Base-by-base conservation (phyloP, 2,888 invertebrate species). In the Phortica okadai region DNA sequence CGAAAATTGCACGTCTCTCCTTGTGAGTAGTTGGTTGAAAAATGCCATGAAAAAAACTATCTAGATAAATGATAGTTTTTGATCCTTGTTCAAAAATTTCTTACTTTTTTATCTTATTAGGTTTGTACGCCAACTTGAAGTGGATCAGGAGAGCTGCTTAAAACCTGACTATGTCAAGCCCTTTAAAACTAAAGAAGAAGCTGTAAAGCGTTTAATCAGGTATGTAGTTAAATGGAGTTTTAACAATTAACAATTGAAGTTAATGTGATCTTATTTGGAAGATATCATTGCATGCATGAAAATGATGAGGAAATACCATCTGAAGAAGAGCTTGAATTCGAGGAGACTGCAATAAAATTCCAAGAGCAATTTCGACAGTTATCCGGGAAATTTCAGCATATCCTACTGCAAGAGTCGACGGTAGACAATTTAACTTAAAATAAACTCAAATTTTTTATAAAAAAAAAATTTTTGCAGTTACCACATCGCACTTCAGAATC, bases 341-440 rank as follows among this genome's bases (percentile, higher is more conserved):
- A 95, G 84, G 92, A 94, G 79, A 94, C 94, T 1, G 94, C 95
- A 1, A 91, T 94, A 83, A 94, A 94, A 86, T 93, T 96, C 82
- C 92, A 95, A 58, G 94, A 94, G 80, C 95, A 95, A 91, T 95
- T 95, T 87, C 93, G 93, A 45, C 92, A 93, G 79, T 94, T 96
- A 93, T 93, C 94, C 84, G 94, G 95, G 85, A 96, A 95, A 90
- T 96, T 95, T 90, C 93, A 94, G 79, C 93, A 94, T 88, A 92
- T 96, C 76, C 92, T 96, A 73, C 92, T 95, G 83, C 95, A 95
- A 91, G 96, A 96, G 87, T 95, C 96, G 88, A 95, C 95, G 94
- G 96, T 96, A 91, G 92, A 93, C 87, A 54, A 2, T 4, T 56
- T 41, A 54, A 16, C 44, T 50, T 1, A 21, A 21, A 21, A 5